Conservation (phyloP, 2,113 vertebrate species). For the Dicaeum eximium region DNA sequence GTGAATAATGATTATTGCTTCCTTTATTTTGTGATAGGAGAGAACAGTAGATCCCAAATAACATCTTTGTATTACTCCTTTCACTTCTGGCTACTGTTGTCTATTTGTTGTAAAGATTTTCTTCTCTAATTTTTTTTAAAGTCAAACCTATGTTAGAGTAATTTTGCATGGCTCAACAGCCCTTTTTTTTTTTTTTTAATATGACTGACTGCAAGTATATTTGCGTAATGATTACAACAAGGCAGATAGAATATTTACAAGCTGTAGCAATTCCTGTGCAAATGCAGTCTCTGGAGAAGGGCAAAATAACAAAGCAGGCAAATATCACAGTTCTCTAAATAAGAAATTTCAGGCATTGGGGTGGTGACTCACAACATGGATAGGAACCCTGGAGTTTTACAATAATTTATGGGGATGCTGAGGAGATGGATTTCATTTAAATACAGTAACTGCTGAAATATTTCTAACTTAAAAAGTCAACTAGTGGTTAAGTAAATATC, state of each 20-base stretch:
- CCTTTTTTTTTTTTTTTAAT: neutral
- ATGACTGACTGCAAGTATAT: slow-evolving; percentile 34
- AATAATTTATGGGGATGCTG: slow-evolving; percentile 64
- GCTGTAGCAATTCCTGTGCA: slow-evolving; percentile 53
- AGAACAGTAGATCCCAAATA: neutral
- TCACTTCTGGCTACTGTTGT: neutral
- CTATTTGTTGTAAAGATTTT: neutral
- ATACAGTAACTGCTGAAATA: slow-evolving; percentile 57
- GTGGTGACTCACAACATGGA: slow-evolving; percentile 26
- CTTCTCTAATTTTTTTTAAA: slow-evolving; percentile 17
- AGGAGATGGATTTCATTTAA: slow-evolving; percentile 63
- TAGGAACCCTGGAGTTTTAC: slow-evolving; percentile 42
- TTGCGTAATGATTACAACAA: slow-evolving; percentile 59
- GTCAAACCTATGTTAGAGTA: neutral
- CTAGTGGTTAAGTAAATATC: slow-evolving; percentile 54
- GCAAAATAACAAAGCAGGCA: slow-evolving; percentile 52
- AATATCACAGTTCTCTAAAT: slow-evolving; percentile 39
- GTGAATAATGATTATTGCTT: slow-evolving; percentile 7
- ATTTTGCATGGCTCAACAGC: slow-evolving; percentile 5
- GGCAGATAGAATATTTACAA: slow-evolving; percentile 71
- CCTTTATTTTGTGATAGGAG: neutral
- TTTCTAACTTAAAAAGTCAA: slow-evolving; percentile 58
- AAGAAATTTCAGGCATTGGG: slow-evolving; percentile 27
- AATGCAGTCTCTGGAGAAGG: slow-evolving; percentile 59
- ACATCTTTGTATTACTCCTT: neutral